Evolutionary conservation across 2,797 vertebrate genomes (phyloP), one percentile per base, ranked within the genome.

Genomic region (Onychomys torridus): DNA sequence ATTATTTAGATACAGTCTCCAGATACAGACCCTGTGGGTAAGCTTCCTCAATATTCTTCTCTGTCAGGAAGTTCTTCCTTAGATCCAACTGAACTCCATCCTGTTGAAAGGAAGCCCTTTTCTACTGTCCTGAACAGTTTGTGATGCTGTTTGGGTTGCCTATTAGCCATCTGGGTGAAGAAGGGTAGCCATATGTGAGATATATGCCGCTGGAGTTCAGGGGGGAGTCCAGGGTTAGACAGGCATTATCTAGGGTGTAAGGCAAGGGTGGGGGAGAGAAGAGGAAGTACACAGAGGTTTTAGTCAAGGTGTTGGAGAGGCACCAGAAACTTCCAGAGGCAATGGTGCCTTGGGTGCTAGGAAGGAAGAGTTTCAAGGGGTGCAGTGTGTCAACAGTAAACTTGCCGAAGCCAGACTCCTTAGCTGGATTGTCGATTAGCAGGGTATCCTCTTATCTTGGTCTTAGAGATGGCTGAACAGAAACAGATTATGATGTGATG

Each of bases 381-480:
- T 37, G n/a, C 7, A 14, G 37, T 14, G 25, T 78, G 40, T 19
- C 10, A 25, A 37, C 25, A 21, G 27, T 32, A 55, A 76, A 73
- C 52, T 78, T 43, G 3, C 27, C 55, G 71, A 85, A 34, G 46
- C 55, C 90, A 86, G 69, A 86, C 25, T 59, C 73, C n/a, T n/a
- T 6, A 73, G 82, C 59, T 46, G 71, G 82, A 25, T 32, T 91
- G 57, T 67, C 55, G 46, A 91, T 46, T 34, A 49, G 52, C 75
- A 93, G 57, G 49, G 34, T 52, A 52, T 19, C 43, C 27, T 85
- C 93, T 91, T 91, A 86, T 87, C 94, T 92, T 78, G 82, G n/a
- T 91, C 69, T 83, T 86, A 78, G 43, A 82, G 25, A 91, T 40
- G 25, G n/a, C 61, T 91, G 79, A 79, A 34, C n/a, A 93, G 57